These are phyloP conservation scores for Lepidotrigona ventralis DNA, from an alignment of 1,140 invertebrate genomes.

Conservation along the genomic window DNA sequence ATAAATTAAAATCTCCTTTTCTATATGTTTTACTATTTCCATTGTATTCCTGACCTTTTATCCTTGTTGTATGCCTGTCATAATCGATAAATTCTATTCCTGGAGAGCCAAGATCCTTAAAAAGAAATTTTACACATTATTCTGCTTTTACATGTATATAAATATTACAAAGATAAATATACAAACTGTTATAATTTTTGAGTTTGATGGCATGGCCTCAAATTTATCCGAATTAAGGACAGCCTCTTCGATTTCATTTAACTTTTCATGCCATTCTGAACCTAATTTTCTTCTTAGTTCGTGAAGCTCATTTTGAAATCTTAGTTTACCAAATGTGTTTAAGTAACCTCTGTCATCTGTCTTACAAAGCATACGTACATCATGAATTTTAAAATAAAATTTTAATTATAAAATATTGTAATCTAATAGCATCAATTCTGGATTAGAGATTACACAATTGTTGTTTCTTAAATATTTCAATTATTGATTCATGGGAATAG, in stretches of 20 bases:
- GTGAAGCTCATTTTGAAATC: constrained; percentile 69
- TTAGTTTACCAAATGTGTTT: constrained; percentile 66
- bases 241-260: constrained; percentile 67
- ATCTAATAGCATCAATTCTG: background rate
- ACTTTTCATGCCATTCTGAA: constrained; percentile 64
- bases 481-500: background rate
- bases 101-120: constrained; percentile 25
- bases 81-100: constrained; percentile 29
- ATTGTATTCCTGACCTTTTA: constrained; percentile 28
- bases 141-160: background rate
- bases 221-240: constrained; percentile 43
- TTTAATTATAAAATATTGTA: background rate
- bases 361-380: constrained; percentile 27
- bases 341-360: constrained; percentile 58
- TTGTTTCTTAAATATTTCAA: background rate
- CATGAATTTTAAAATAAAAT: background rate
- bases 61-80: constrained; percentile 13
- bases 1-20: constrained; percentile 10
- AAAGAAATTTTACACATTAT: background rate
- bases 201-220: background rate
- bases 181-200: constrained; percentile 37
- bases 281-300: constrained; percentile 63
- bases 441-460: background rate
- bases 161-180: background rate
- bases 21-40: background rate